A percentile compares a stretch with the other conserved stretches of the same genome.
Evolutionary conservation across 1,140 invertebrate genomes (phyloP).

Genomic region (Drosophila tsacasi): DNA sequence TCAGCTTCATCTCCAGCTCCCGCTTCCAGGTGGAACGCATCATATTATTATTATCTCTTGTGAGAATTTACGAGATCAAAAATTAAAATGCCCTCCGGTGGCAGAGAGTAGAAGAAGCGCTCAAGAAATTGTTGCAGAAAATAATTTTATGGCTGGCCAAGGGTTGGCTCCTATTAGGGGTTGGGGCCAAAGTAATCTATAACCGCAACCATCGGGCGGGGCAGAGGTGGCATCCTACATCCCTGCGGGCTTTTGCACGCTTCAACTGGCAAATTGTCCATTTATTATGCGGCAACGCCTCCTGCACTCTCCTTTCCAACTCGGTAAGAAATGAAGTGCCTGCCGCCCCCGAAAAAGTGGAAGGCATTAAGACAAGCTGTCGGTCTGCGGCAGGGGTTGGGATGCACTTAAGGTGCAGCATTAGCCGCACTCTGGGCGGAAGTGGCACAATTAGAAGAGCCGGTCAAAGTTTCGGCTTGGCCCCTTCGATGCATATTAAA

Average conservation of each 20-base stretch:
- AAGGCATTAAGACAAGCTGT: constrained; percentile 77
- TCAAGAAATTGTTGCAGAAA: constrained; percentile 80
- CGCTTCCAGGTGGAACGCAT: constrained; percentile 67
- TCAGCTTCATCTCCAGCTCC: not conserved
- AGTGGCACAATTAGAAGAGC: constrained; percentile 81
- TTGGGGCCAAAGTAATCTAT: constrained; percentile 65
- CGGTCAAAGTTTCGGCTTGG: constrained; percentile 66
- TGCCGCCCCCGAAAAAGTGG: constrained; percentile 23
- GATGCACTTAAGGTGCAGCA: constrained; percentile 80
- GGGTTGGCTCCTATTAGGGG: constrained; percentile 58
- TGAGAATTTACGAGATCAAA: constrained; percentile 84
- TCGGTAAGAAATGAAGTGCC: constrained; percentile 67
- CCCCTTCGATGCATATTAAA: constrained; percentile 73
- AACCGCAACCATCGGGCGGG: constrained; percentile 63
- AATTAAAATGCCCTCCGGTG: constrained; percentile 79
- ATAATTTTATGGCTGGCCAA: constrained; percentile 80
- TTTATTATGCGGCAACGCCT: constrained; percentile 84
- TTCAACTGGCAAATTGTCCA: constrained; percentile 83
- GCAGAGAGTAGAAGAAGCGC: constrained; percentile 30
- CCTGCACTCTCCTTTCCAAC: constrained; percentile 74
- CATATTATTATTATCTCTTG: constrained; percentile 82
- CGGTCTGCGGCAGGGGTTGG: constrained; percentile 33
- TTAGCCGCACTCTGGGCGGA: constrained; percentile 77
- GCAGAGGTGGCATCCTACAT: constrained; percentile 46
- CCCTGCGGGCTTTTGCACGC: constrained; percentile 75